Conservation (phyloP, 2,797 vertebrate genomes). For the Glyptemys insculpta region DNA sequence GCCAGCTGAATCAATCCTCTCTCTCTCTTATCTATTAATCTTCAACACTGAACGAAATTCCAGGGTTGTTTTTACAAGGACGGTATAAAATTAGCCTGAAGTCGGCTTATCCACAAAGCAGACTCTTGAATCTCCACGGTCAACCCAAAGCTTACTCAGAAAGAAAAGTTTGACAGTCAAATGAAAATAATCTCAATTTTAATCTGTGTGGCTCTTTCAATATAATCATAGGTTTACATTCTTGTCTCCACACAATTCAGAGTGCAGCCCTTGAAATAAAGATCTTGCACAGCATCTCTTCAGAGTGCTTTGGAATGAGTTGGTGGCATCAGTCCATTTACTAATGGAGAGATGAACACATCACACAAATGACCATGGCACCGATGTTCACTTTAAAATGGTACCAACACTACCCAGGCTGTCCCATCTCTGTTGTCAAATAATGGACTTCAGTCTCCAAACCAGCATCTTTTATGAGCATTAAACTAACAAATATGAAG, state of each 20-base stretch:
- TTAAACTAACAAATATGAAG: background rate
- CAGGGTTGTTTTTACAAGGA: background rate
- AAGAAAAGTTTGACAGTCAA: background rate
- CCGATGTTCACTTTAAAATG: background rate
- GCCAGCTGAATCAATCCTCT: background rate
- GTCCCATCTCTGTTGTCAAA: rapidly evolving
- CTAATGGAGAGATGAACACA: background rate
- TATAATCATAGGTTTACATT: background rate
- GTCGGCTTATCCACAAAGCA: background rate
- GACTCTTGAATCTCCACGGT: background rate
- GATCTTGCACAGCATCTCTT: background rate
- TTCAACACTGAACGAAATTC: background rate
- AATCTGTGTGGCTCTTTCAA: background rate
- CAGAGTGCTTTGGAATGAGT: background rate
- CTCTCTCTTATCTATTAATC: background rate
- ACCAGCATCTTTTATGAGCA: background rate
- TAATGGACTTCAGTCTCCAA: background rate
- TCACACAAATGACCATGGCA: background rate
- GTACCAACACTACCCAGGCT: rapidly evolving
- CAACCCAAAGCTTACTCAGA: background rate
- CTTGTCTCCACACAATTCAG: background rate
- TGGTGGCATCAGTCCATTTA: background rate
- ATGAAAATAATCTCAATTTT: background rate
- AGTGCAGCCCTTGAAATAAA: background rate
- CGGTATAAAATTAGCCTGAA: background rate